Evolutionary conservation across 2,888 invertebrate species (phyloP).

Genomic region (Baccha elongata): DNA sequence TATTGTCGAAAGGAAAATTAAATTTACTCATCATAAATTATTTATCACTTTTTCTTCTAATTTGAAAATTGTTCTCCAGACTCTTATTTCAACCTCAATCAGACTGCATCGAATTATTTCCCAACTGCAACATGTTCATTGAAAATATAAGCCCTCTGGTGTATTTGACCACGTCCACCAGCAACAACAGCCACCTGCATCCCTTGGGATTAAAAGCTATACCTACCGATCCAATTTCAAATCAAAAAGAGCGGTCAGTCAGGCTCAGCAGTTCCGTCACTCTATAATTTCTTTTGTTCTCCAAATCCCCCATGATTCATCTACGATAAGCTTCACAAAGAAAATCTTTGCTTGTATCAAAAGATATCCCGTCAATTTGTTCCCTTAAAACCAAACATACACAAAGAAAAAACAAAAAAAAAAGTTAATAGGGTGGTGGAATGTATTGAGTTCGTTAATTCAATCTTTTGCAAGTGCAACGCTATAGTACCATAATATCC

Average conservation of each 20-base stretch:
- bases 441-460: conserved; percentile 15
- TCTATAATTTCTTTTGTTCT: conserved; percentile 1
- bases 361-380: conserved; percentile 3
- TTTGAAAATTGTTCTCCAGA: conserved; percentile 3
- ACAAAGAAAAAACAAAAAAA: background rate
- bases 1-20: background rate
- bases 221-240: too few species aligned
- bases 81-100: background rate
- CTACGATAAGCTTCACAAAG: background rate
- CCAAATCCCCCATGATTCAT: background rate
- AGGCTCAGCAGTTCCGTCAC: background rate
- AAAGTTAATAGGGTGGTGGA: background rate
- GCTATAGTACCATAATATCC: conserved; percentile 2
- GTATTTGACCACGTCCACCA: conserved; percentile 31
- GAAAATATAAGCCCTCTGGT: conserved; percentile 28
- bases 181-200: conserved; percentile 2
- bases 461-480: conserved; percentile 18
- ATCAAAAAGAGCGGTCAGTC: conserved; percentile 6
- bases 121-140: conserved; percentile 38
- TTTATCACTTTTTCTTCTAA: conserved; percentile 25
- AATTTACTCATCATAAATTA: conserved; percentile 43
- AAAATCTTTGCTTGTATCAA: background rate
- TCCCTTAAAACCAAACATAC: conserved; percentile 10
- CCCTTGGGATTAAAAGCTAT: conserved; percentile 23
- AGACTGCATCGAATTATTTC: conserved; percentile 33